These are phyloP conservation scores for Herminia tarsipennalis DNA, from an alignment of 2,888 invertebrate species.

Conservation along the genomic window DNA sequence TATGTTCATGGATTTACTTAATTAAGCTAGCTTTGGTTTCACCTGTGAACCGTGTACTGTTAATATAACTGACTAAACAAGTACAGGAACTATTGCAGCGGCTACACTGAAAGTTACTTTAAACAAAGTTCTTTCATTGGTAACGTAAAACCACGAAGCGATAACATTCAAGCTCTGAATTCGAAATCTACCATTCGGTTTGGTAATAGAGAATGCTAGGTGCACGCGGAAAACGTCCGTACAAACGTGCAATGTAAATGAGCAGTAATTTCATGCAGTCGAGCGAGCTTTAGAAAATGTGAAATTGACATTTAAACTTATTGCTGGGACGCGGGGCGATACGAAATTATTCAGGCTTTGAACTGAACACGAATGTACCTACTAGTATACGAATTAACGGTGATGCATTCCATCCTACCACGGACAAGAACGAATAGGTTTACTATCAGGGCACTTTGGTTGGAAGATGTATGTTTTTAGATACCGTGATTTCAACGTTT, in stretches of 20 bases:
- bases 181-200: conserved; percentile 16
- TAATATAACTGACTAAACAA: too few relatives aligned
- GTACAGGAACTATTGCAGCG: too few relatives aligned
- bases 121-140: conserved; percentile 22
- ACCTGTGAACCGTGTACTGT: too few relatives aligned
- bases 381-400: conserved; percentile 11
- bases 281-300: conserved; percentile 22
- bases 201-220: conserved; percentile 4
- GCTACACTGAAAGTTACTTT: neutral
- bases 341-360: conserved; percentile 38
- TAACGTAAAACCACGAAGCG: conserved; percentile 9
- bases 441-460: conserved; percentile 38
- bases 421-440: conserved; percentile 1
- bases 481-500: conserved; percentile 23
- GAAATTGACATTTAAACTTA: conserved; percentile 40
- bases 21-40: too few relatives aligned
- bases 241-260: conserved; percentile 29
- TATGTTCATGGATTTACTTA: too few relatives aligned
- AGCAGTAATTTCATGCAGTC: conserved; percentile 16
- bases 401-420: conserved; percentile 21
- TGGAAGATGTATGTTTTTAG: conserved; percentile 34
- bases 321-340: conserved; percentile 20
- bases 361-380: conserved; percentile 21
- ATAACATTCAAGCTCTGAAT: conserved; percentile 23
- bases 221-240: neutral